Evolutionary conservation across 2,113 vertebrate genomes (phyloP), one percentile per base, ranked within the genome.

Genomic region (Laticauda laticaudata): DNA sequence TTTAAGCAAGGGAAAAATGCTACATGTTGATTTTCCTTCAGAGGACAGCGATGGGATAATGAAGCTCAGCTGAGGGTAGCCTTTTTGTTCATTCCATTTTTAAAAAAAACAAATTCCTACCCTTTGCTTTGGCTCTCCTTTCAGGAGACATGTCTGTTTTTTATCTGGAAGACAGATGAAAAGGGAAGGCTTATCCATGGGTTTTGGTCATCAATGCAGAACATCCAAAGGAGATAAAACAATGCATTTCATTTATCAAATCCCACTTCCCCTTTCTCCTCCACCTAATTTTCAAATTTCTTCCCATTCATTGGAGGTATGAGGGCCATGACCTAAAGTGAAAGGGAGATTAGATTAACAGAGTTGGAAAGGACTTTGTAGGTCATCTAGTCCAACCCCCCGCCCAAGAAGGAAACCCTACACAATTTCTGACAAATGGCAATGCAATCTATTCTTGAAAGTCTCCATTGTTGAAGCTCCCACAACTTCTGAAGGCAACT

Each of bases 11-110:
- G 69, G 69, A 34, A 75, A 51, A 51, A 51, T 9, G n/a, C n/a
- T 18, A 39, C n/a, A 39, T 39, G 34, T 94, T 94, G 26, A 29
- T 92, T 48, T 51, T 75, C 51, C n/a, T 0, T 6, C 18, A 93
- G 89, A 94, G 48, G n/a, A 56, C 91, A 92, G 61, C 85, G 11
- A 8, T 54, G 26, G 88, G 88, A 14, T 87, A 34, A 54, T 56
- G 55, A 91, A 93, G 86, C 88, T 34, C 64, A 18, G 3, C 5
- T 5, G n/a, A 75, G 5, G 64, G 14, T 34, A n/a, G 1, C 6
- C 2, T 3, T 75, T 75, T 34, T 7, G n/a, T 34, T 75, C 24
- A 20, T 7, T 59, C n/a, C 15, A 39, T 21, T 51, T 11, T 57
- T 85, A 2, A 5, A 54, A 5, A 34, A 90, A n/a, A 53, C 53